Evolutionary conservation across 2,888 invertebrate genomes (phyloP).

Genomic region (Metallyticus violacea): DNA sequence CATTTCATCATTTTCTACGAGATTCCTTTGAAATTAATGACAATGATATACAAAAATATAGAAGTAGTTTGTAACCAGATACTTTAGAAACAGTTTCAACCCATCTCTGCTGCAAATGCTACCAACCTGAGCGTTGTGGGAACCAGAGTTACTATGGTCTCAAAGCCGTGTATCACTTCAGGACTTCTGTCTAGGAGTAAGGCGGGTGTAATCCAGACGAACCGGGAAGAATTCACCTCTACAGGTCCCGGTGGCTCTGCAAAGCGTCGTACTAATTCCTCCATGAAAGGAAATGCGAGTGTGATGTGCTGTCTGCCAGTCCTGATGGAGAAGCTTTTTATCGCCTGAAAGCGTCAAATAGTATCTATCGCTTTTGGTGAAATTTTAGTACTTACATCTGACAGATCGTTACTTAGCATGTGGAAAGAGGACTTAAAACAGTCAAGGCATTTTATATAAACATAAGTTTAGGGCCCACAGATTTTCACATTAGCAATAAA

Average conservation of each 20-base stretch:
- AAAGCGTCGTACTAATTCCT: not conserved
- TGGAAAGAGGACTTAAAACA: no score
- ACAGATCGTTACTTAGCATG: no score
- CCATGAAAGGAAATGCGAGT: conserved; percentile 1
- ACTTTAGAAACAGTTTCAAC: no score
- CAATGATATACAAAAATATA: not conserved
- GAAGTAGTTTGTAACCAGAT: no score
- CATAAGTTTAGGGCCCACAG: no score
- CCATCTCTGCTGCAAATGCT: not conserved
- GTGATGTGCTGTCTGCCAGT: conserved; percentile 11
- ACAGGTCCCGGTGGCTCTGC: not conserved
- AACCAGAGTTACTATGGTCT: conserved; percentile 10
- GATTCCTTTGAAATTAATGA: no score
- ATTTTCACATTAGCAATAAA: no score
- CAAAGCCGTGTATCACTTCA: conserved; percentile 15
- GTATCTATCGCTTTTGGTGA: no score
- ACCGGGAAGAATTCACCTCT: not conserved
- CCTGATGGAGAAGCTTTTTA: conserved; percentile 11
- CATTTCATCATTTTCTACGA: no score
- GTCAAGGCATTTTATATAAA: no score
- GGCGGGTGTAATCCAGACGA: conserved; percentile 4
- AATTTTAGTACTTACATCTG: no score
- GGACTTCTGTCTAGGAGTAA: conserved; percentile 1
- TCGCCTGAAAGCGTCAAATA: not conserved
- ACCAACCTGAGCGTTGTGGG: conserved; percentile 12